A percentile compares a stretch with the other conserved stretches of the same genome.
Conservation (phyloP, 2,888 invertebrate genomes). For the Sympetrum striolatum region DNA sequence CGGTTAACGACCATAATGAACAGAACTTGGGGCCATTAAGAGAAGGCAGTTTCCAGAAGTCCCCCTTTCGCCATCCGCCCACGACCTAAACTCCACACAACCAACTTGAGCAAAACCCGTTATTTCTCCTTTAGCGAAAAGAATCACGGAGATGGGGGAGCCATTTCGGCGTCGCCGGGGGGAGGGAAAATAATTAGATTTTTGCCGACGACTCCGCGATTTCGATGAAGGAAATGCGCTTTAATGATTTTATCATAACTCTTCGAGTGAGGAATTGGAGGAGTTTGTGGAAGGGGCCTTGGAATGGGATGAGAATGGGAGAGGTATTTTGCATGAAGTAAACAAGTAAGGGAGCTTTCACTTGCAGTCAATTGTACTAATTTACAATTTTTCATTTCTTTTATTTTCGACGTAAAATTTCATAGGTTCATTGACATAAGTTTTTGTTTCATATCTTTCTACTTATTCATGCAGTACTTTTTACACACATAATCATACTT, state of each 20-base stretch:
- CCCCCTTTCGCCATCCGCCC: neutral
- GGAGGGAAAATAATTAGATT: neutral
- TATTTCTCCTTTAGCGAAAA: neutral
- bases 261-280: neutral
- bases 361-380: too few species aligned
- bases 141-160: neutral
- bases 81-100: neutral
- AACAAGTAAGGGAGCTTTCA: too few species aligned
- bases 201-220: neutral
- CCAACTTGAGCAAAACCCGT: neutral
- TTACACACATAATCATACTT: too few species aligned
- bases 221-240: neutral
- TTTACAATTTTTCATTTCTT: too few species aligned
- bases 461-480: too few species aligned
- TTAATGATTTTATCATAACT: neutral
- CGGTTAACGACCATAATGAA: slow-evolving; percentile 39
- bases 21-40: slow-evolving; percentile 26
- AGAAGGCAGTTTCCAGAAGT: slow-evolving; percentile 10
- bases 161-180: neutral
- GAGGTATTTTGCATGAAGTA: neutral
- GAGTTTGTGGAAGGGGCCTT: neutral
- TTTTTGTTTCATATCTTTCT: too few species aligned
- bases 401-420: too few species aligned
- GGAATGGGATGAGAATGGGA: neutral
- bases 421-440: too few species aligned